A percentile compares a stretch with the other conserved stretches of the same genome.
Evolutionary conservation across 2,888 invertebrate genomes (phyloP).

Genomic region (Siphonodentalium dalli): DNA sequence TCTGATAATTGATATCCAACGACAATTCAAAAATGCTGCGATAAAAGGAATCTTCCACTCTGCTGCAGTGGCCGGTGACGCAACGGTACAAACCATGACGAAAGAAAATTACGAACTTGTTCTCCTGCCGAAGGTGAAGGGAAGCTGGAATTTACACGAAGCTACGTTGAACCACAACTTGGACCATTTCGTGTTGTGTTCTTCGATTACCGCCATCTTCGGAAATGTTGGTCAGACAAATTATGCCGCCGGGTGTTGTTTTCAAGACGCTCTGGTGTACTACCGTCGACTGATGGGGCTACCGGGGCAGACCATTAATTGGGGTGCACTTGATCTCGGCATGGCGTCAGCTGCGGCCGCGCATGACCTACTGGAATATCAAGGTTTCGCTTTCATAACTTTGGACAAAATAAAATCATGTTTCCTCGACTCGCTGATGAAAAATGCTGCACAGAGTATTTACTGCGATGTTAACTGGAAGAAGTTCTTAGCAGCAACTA

Average conservation of each 20-base stretch:
- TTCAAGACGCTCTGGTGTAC: conserved; percentile 36
- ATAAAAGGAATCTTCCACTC: conserved; percentile 39
- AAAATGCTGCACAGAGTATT: conserved; percentile 7
- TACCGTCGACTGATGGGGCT: conserved; percentile 29
- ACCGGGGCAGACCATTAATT: conserved; percentile 40
- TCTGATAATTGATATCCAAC: conserved; percentile 15
- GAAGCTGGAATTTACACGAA: conserved; percentile 40
- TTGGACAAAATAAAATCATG: conserved; percentile 14
- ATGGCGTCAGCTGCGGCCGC: conserved; percentile 23
- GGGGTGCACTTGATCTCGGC: conserved; percentile 40
- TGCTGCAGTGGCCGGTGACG: conserved; percentile 32
- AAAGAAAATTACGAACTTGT: conserved; percentile 18
- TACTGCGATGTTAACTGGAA: neutral
- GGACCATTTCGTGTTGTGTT: conserved; percentile 45
- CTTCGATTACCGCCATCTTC: conserved; percentile 36
- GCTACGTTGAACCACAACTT: conserved; percentile 24
- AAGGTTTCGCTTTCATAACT: conserved; percentile 17
- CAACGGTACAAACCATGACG: conserved; percentile 19
- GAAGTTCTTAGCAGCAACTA: too few species aligned
- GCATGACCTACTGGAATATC: conserved; percentile 6
- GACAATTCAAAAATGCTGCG: conserved; percentile 1
- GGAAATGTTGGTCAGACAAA: conserved; percentile 43
- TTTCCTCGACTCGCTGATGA: conserved; percentile 16
- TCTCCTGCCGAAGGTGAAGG: conserved; percentile 31
- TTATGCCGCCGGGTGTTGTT: conserved; percentile 42